Evolutionary conservation across 2,797 vertebrate species (phyloP).

Genomic region (Leptodactylus fallax): DNA sequence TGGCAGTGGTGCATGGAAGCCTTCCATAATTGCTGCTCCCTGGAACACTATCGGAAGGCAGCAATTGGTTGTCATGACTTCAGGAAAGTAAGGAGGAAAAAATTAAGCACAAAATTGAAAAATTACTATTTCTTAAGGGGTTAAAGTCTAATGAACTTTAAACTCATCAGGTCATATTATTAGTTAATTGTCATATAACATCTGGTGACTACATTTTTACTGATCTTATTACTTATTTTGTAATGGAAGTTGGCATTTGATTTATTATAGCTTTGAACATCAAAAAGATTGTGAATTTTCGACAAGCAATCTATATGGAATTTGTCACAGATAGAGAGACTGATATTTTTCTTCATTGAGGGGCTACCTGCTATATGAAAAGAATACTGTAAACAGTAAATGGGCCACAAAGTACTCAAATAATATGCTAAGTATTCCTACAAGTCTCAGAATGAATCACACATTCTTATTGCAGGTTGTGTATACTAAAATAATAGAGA

Average conservation of each 20-base stretch:
- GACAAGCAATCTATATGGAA: not conserved
- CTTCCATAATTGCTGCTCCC: too few species aligned
- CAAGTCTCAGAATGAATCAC: not conserved
- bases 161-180: too few species aligned
- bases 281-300: not conserved
- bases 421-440: not conserved
- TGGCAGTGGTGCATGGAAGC: too few species aligned
- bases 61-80: too few species aligned
- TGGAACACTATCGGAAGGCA: too few species aligned
- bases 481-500: not conserved
- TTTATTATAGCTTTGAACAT: not conserved
- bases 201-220: not conserved
- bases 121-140: too few species aligned
- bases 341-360: not conserved
- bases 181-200: too few species aligned
- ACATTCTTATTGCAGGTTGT: not conserved
- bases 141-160: too few species aligned
- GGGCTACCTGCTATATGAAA: not conserved
- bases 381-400: not conserved
- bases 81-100: too few species aligned
- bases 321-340: not conserved
- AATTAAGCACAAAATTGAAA: too few species aligned
- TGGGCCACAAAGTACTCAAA: not conserved
- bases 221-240: not conserved
- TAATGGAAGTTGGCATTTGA: not conserved